Percentiles rank a stretch among this genome's conserved stretches.
Conservation (phyloP, 1,140 invertebrate genomes). For the Bombus pyrosoma region DNA sequence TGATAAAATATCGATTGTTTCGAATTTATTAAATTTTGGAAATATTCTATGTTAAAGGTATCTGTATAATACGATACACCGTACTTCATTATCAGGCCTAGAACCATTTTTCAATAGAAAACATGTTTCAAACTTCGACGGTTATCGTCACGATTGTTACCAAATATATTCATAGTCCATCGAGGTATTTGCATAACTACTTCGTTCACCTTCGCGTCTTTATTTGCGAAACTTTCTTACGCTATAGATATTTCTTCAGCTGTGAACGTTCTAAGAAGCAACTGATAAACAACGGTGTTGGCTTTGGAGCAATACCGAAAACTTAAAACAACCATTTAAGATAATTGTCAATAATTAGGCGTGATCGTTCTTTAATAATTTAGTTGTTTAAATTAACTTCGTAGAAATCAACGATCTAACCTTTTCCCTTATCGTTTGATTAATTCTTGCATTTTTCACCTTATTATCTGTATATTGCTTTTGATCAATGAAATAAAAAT, state of each 20-base stretch:
- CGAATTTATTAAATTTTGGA: not conserved
- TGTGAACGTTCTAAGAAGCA: not conserved
- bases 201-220: not conserved
- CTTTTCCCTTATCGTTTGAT: too few relatives aligned
- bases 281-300: not conserved
- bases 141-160: not conserved
- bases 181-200: slow-evolving; percentile 9
- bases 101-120: slow-evolving; percentile 1
- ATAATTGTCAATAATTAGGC: not conserved
- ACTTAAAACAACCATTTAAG: not conserved
- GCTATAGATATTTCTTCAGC: not conserved
- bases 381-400: too few relatives aligned
- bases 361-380: too few relatives aligned
- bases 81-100: not conserved
- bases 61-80: not conserved
- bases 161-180: slow-evolving; percentile 1
- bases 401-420: too few relatives aligned
- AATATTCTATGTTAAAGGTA: not conserved
- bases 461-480: too few relatives aligned
- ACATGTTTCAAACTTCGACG: not conserved
- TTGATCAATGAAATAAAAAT: too few relatives aligned
- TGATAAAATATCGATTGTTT: too few relatives aligned
- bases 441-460: too few relatives aligned
- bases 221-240: not conserved
- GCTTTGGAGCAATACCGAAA: not conserved